phyloP scores from a whole-genome alignment of 2,113 vertebrate species.

The Atrichornis clamosus region DNA sequence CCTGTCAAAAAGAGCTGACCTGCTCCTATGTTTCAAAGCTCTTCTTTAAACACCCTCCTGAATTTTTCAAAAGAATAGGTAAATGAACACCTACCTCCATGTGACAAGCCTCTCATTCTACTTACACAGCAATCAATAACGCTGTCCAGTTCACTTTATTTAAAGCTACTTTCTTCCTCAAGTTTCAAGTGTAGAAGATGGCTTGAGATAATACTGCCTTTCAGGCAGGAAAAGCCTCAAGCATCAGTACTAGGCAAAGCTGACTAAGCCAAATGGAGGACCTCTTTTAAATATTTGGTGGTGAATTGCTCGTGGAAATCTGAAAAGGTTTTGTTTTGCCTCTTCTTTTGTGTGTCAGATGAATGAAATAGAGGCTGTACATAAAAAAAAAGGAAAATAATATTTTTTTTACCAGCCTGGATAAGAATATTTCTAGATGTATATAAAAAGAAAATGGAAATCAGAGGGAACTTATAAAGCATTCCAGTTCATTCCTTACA shows the following conservation, averaged over 20 bases:
- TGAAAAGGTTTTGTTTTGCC: not conserved
- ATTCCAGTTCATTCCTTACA: not conserved
- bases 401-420: not conserved
- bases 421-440: not conserved
- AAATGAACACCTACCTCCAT: not conserved
- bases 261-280: fast-evolving
- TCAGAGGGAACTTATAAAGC: not conserved
- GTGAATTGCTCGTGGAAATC: not conserved
- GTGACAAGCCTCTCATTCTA: not conserved
- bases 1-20: not conserved
- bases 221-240: not conserved
- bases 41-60: not conserved
- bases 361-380: not conserved
- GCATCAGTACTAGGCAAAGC: not conserved
- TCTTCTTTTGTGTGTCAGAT: not conserved
- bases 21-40: not conserved
- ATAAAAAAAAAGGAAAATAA: not conserved
- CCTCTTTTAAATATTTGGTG: not conserved
- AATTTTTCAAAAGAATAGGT: not conserved
- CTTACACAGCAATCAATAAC: not conserved
- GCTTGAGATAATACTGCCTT: not conserved
- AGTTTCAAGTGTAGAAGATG: not conserved
- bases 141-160: not conserved
- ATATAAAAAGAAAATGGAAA: not conserved
- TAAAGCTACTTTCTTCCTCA: not conserved